phyloP scores from a whole-genome alignment of 2,797 vertebrate species.

The Esox lucius region DNA sequence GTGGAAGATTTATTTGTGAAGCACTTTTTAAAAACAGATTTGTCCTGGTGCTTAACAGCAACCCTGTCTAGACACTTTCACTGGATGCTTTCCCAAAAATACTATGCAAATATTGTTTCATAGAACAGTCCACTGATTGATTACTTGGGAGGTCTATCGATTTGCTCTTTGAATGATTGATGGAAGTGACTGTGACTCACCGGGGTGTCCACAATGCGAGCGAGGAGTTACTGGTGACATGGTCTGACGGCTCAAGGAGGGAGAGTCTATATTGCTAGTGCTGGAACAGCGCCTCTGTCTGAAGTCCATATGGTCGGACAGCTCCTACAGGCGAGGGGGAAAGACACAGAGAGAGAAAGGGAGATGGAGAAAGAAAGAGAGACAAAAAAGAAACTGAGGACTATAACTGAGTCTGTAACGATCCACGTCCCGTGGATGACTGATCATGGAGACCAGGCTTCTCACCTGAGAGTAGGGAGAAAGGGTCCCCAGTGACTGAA shows the following conservation, averaged over 20 bases:
- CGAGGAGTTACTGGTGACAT: slow-evolving; percentile 89
- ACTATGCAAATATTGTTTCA: slow-evolving; percentile 5
- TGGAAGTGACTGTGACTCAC: slow-evolving; percentile 69
- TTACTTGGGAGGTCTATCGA: too few species aligned
- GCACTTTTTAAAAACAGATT: neutral
- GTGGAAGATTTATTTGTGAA: neutral
- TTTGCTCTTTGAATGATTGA: neutral
- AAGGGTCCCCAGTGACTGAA: slow-evolving; percentile 87
- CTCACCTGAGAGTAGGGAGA: slow-evolving; percentile 93
- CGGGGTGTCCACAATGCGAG: slow-evolving; percentile 89
- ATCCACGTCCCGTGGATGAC: neutral
- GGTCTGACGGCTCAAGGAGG: slow-evolving; percentile 86
- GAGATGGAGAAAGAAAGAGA: neutral
- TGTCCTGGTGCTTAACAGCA: neutral
- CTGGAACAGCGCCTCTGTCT: slow-evolving; percentile 89
- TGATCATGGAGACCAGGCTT: neutral
- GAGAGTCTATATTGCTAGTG: slow-evolving; percentile 91
- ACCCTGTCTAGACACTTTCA: neutral
- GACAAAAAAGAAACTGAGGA: neutral
- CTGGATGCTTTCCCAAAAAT: neutral
- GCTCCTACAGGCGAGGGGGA: slow-evolving; percentile 65
- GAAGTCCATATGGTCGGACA: slow-evolving; percentile 87
- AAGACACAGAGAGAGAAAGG: neutral
- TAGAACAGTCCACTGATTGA: neutral
- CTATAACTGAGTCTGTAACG: neutral